Percentiles rank a stretch among this genome's conserved stretches.
These are phyloP conservation scores for Agonopterix subpropinquella DNA, from an alignment of 2,888 invertebrate species.

Conservation along the genomic window DNA sequence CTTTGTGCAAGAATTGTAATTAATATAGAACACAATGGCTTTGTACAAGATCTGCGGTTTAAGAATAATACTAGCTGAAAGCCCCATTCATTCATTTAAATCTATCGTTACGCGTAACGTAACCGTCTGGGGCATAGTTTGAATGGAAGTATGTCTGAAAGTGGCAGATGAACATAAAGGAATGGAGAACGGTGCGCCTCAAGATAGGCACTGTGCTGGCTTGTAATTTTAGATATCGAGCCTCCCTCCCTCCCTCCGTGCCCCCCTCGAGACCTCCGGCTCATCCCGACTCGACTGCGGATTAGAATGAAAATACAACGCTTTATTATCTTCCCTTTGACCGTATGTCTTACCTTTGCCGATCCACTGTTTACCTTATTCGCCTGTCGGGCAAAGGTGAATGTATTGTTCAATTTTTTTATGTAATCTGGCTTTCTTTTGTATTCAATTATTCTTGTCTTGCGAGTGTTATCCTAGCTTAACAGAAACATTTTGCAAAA, in stretches of 20 bases:
- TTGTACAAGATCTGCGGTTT: no score
- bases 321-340: constrained; percentile 69
- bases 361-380: constrained; percentile 38
- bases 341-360: constrained; percentile 62
- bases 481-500: constrained; percentile 1
- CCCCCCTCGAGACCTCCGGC: constrained; percentile 40
- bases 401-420: constrained; percentile 45
- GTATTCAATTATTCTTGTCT: constrained; percentile 33
- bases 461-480: neutral
- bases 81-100: constrained; percentile 32
- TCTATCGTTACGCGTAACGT: constrained; percentile 48
- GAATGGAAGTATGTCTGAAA: constrained; percentile 60
- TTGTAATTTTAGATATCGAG: constrained; percentile 73
- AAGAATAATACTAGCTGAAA: constrained; percentile 13
- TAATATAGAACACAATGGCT: no score
- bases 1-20: no score
- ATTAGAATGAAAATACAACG: constrained; percentile 71
- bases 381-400: constrained; percentile 35
- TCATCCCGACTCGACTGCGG: constrained; percentile 48
- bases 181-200: constrained; percentile 53
- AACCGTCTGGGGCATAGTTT: constrained; percentile 56
- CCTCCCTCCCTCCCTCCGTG: constrained; percentile 29
- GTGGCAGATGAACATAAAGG: constrained; percentile 67
- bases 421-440: constrained; percentile 31
- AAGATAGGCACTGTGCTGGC: constrained; percentile 65